phyloP scores from a whole-genome alignment of 2,113 vertebrate genomes.

The Microcebus griseorufus region DNA sequence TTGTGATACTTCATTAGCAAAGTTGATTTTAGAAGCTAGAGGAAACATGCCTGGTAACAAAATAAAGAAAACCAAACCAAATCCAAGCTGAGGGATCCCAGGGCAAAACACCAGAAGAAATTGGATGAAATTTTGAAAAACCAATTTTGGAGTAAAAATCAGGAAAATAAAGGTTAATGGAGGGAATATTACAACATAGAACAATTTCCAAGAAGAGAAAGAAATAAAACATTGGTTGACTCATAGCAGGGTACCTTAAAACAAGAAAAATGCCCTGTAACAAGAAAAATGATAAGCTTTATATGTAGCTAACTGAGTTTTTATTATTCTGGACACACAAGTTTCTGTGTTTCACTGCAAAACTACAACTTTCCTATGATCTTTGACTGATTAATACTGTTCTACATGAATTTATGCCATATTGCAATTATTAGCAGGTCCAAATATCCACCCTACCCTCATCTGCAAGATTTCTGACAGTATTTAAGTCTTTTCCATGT shows the following conservation, averaged over 20 bases:
- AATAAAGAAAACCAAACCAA: conserved; percentile 48
- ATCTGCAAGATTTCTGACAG: conserved; percentile 50
- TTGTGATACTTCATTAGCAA: background rate
- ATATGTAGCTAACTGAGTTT: background rate
- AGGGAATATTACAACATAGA: conserved; percentile 46
- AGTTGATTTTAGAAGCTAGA: conserved; percentile 22
- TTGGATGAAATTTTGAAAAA: conserved; percentile 44
- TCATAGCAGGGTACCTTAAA: conserved; percentile 48
- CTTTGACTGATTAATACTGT: background rate
- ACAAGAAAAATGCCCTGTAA: background rate
- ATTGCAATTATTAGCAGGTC: conserved; percentile 1
- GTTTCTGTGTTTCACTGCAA: background rate
- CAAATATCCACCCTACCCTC: conserved; percentile 6
- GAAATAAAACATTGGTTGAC: conserved; percentile 56
- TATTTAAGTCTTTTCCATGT: conserved; percentile 64
- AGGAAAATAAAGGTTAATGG: conserved; percentile 63
- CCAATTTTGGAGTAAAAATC: conserved; percentile 40
- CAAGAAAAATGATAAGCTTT: conserved; percentile 37
- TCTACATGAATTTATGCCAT: background rate
- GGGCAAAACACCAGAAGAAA: conserved; percentile 56
- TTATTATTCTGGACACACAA: background rate
- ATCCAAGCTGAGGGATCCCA: conserved; percentile 16
- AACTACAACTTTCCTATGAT: background rate
- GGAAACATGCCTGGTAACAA: conserved; percentile 46
- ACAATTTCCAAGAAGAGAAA: conserved; percentile 69